Evolutionary conservation across 2,888 invertebrate species (phyloP).

Genomic region (Mechanitis mazaeus): DNA sequence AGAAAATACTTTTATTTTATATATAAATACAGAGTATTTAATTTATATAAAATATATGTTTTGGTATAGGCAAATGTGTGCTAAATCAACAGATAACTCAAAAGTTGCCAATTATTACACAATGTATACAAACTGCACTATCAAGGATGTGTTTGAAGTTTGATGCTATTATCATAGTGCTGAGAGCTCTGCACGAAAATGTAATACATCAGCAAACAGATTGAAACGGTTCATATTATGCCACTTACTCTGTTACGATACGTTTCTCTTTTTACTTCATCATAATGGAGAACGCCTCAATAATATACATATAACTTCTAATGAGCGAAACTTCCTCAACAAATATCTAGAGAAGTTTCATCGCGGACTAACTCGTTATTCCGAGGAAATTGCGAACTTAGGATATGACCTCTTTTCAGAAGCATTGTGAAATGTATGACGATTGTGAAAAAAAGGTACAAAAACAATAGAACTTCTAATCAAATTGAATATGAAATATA

Average conservation of each 20-base stretch:
- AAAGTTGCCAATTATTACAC: no score
- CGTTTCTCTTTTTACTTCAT: background rate
- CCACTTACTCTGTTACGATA: background rate
- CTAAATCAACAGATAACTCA: no score
- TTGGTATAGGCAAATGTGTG: no score
- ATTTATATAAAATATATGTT: no score
- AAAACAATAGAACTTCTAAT: slow-evolving; percentile 1
- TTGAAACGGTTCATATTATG: no score
- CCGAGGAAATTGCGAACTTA: slow-evolving; percentile 47
- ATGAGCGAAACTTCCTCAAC: no score
- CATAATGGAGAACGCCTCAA: no score
- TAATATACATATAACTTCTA: no score
- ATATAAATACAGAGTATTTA: no score
- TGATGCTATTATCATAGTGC: slow-evolving; percentile 26
- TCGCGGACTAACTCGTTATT: slow-evolving; percentile 46
- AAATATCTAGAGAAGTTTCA: slow-evolving; percentile 44
- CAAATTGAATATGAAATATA: background rate
- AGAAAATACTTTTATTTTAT: no score
- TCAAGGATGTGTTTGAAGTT: slow-evolving; percentile 14
- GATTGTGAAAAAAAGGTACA: background rate
- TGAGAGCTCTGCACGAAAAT: slow-evolving; percentile 27
- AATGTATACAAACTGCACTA: background rate
- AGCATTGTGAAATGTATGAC: slow-evolving; percentile 17
- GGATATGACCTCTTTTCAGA: slow-evolving; percentile 23
- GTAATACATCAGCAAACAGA: slow-evolving; percentile 14